phyloP scores from a whole-genome alignment of 2,797 vertebrate genomes.

The Myioborus melanocephalus region DNA sequence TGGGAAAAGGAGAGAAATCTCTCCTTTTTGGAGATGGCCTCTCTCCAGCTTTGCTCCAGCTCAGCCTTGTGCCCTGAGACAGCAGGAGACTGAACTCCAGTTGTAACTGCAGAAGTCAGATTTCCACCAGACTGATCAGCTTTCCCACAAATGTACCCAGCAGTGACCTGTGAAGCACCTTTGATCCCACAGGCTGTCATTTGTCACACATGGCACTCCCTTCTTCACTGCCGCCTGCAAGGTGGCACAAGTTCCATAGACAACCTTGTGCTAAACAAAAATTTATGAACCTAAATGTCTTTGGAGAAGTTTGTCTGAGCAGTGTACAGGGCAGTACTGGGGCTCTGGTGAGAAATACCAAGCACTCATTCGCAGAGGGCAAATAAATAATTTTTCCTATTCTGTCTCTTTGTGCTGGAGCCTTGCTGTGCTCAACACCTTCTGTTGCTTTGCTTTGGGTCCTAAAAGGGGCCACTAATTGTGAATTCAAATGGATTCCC shows the following conservation, averaged over 20 bases:
- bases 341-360: not conserved
- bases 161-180: too few species aligned
- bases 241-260: not conserved
- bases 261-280: not conserved
- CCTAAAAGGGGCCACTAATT: not conserved
- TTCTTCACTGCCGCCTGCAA: not conserved
- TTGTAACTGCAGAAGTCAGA: not conserved
- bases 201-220: not conserved
- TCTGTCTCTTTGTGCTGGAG: not conserved
- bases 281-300: not conserved
- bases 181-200: accelerated
- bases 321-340: not conserved
- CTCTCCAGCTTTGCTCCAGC: not conserved
- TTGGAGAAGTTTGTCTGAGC: not conserved
- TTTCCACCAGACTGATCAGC: not conserved
- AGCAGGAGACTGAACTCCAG: not conserved
- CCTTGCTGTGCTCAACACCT: not conserved
- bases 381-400: not conserved
- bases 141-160: not conserved
- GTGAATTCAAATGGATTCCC: not conserved
- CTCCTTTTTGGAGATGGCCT: not conserved
- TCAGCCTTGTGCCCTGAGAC: not conserved
- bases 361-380: not conserved
- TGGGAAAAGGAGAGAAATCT: not conserved
- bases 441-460: not conserved